Percentiles rank a stretch among this genome's conserved stretches.
Conservation (phyloP, 2,888 invertebrate species). For the Leistus spinibarbis region DNA sequence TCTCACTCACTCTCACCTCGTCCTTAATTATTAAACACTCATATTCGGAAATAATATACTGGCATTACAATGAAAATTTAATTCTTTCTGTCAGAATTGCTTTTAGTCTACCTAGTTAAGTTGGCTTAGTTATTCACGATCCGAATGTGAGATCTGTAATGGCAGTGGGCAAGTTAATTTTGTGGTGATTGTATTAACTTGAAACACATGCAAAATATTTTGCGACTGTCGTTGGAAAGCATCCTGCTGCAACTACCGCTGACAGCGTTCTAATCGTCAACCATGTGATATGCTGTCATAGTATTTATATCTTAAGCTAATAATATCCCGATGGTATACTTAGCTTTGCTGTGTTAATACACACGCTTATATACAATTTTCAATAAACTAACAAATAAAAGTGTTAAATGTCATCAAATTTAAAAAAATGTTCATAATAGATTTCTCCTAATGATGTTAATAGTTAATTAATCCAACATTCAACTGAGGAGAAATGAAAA, state of each 20-base stretch:
- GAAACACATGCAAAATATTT: neutral
- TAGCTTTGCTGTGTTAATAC: neutral
- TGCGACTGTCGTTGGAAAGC: neutral
- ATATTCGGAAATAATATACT: slow-evolving; percentile 37
- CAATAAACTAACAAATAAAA: neutral
- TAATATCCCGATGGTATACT: slow-evolving; percentile 9
- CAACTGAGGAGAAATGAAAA: too few relatives aligned
- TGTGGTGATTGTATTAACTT: neutral
- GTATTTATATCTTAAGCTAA: slow-evolving; percentile 22
- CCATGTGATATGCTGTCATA: neutral
- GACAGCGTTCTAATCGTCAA: neutral
- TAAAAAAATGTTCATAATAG: too few relatives aligned
- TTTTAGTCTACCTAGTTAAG: slow-evolving; percentile 15
- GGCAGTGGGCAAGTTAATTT: neutral
- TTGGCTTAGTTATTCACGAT: slow-evolving; percentile 7
- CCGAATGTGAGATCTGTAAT: neutral
- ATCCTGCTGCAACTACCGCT: neutral
- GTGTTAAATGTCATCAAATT: neutral
- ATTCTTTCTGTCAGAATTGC: slow-evolving; percentile 26
- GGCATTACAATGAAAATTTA: slow-evolving; percentile 30
- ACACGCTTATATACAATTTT: slow-evolving; percentile 4
- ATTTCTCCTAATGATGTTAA: too few relatives aligned
- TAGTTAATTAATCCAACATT: too few relatives aligned
- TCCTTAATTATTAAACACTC: slow-evolving; percentile 36
- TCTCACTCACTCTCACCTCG: slow-evolving; percentile 1